Evolutionary conservation across 2,888 invertebrate species (phyloP).

Genomic region (Thumatha senex): DNA sequence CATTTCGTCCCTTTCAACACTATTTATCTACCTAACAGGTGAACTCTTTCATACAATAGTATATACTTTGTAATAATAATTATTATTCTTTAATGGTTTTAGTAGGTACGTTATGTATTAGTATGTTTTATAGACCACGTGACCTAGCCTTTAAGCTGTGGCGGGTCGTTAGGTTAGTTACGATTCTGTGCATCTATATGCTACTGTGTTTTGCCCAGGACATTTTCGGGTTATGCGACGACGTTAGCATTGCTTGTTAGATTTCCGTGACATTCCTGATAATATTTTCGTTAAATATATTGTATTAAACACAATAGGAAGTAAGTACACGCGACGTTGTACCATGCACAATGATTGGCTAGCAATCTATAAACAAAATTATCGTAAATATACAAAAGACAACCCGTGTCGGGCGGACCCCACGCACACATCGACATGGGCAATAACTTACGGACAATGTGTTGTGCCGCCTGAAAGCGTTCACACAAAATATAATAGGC

Average conservation of each 20-base stretch:
- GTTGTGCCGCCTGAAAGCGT: neutral
- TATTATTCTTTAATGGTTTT: too few relatives aligned
- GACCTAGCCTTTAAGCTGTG: too few relatives aligned
- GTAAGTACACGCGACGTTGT: neutral
- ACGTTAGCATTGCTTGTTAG: neutral
- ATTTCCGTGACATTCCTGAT: neutral
- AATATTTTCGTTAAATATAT: neutral
- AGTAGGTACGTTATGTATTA: too few relatives aligned
- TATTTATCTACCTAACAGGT: too few relatives aligned
- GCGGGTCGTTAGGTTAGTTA: too few relatives aligned
- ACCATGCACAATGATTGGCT: neutral
- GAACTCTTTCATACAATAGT: too few relatives aligned
- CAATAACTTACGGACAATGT: constrained; percentile 5
- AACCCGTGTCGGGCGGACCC: neutral
- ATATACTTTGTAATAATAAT: too few relatives aligned
- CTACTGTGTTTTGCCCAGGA: too few relatives aligned
- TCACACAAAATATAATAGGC: neutral
- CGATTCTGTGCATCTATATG: too few relatives aligned
- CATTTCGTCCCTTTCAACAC: too few relatives aligned
- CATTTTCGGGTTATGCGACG: too few relatives aligned
- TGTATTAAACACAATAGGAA: neutral
- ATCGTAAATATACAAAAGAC: constrained; percentile 1
- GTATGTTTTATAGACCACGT: too few relatives aligned
- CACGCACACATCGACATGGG: neutral
- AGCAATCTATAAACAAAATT: constrained; percentile 2